phyloP scores from a whole-genome alignment of 2,797 vertebrate species.

The Eospalax fontanierii region DNA sequence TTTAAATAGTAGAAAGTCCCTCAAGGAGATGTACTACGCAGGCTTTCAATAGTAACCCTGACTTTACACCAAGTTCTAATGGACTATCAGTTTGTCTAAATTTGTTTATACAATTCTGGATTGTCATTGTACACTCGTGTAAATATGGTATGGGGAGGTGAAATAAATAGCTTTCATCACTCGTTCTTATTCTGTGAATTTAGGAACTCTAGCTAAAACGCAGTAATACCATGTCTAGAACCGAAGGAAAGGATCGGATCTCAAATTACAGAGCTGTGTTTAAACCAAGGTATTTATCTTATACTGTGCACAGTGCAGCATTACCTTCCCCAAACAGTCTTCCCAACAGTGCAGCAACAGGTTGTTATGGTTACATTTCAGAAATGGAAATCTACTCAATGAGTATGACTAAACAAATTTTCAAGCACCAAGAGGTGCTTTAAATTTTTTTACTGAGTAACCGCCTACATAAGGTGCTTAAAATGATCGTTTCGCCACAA shows the following conservation, averaged over 20 bases:
- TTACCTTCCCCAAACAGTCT: background rate
- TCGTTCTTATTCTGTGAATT: constrained; percentile 29
- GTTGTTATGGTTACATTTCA: background rate
- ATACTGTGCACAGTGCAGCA: background rate
- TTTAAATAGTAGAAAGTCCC: background rate
- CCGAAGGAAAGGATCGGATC: constrained; percentile 30
- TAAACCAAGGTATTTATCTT: background rate
- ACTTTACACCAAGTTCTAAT: constrained; percentile 34
- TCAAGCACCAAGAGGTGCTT: background rate
- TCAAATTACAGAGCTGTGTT: background rate
- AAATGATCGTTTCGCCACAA: background rate
- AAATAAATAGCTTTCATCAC: background rate
- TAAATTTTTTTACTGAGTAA: background rate
- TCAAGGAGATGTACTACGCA: background rate
- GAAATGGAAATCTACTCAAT: background rate
- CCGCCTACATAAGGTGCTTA: background rate
- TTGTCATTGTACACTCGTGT: background rate
- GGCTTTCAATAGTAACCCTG: background rate
- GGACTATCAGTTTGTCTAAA: background rate
- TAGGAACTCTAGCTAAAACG: background rate
- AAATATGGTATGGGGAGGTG: background rate
- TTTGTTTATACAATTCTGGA: constrained; percentile 22
- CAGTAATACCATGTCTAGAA: background rate
- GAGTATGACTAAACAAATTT: background rate
- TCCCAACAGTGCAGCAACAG: background rate